Percentiles rank a stretch among this genome's conserved stretches.
Evolutionary conservation across 1,140 invertebrate species (phyloP).

Genomic region (Orussus abietinus): DNA sequence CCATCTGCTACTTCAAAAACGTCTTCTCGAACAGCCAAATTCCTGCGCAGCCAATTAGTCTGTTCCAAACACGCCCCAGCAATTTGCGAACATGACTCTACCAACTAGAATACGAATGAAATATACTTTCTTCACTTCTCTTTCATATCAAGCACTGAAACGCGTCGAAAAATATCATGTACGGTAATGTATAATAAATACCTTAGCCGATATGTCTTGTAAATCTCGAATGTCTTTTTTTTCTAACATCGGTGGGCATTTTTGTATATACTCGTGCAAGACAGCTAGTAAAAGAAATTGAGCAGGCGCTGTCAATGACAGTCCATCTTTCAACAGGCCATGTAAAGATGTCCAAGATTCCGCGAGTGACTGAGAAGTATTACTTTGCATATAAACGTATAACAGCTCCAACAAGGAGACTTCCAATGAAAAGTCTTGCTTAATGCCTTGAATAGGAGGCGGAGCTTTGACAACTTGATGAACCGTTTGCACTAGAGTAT

Average conservation of each 20-base stretch:
- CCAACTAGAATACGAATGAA: constrained; percentile 56
- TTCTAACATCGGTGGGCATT: constrained; percentile 71
- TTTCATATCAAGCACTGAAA: no score
- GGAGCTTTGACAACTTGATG: constrained; percentile 78
- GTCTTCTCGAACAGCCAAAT: constrained; percentile 81
- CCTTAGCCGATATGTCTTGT: constrained; percentile 71
- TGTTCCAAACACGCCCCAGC: constrained; percentile 86
- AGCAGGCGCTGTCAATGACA: constrained; percentile 68
- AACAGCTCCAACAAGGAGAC: constrained; percentile 62
- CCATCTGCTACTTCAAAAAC: constrained; percentile 55
- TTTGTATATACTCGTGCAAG: constrained; percentile 82
- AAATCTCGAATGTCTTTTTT: constrained; percentile 81
- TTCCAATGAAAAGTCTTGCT: constrained; percentile 60
- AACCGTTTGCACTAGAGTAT: constrained; percentile 81
- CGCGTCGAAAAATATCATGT: constrained; percentile 2
- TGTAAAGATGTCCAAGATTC: constrained; percentile 80
- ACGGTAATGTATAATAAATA: no score
- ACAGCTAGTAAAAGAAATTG: constrained; percentile 80
- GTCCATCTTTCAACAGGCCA: constrained; percentile 74
- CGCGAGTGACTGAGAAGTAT: constrained; percentile 64
- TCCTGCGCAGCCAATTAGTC: constrained; percentile 86
- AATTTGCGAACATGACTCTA: constrained; percentile 81
- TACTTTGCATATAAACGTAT: constrained; percentile 71
- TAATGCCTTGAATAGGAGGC: constrained; percentile 64
- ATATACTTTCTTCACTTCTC: no score